phyloP scores from a whole-genome alignment of 2,113 vertebrate genomes.

The Gymnarchus niloticus region DNA sequence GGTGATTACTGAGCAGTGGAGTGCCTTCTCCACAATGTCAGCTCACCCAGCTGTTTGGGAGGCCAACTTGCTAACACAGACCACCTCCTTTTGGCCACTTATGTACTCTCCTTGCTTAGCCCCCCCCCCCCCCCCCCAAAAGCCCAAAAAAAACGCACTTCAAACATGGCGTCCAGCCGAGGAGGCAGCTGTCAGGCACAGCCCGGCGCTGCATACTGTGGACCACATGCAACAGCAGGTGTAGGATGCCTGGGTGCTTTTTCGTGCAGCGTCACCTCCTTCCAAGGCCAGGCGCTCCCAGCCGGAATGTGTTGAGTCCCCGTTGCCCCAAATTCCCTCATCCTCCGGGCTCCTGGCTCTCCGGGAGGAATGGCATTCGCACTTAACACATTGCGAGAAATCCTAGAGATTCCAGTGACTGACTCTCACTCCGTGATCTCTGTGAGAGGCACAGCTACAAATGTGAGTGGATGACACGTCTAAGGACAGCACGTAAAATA shows the following conservation, averaged over 20 bases:
- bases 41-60: background rate
- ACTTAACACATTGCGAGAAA: constrained; percentile 35
- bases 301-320: constrained; percentile 31
- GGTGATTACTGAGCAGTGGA: background rate
- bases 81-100: background rate
- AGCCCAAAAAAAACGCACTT: background rate
- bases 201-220: background rate
- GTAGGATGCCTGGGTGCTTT: constrained; percentile 22
- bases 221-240: constrained; percentile 37
- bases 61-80: background rate
- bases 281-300: constrained; percentile 37
- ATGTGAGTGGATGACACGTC: background rate
- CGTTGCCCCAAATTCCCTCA: constrained; percentile 23
- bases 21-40: too few relatives aligned
- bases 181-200: constrained; percentile 39
- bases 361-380: constrained; percentile 24
- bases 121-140: background rate
- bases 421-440: background rate
- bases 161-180: constrained; percentile 11
- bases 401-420: constrained; percentile 22
- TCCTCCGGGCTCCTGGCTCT: constrained; percentile 27
- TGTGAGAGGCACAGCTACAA: background rate
- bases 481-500: background rate
- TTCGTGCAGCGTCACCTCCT: constrained; percentile 36
- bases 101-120: too few relatives aligned